These are phyloP conservation scores for Strix occidentalis DNA, from an alignment of 2,797 vertebrate genomes.

Conservation along the genomic window DNA sequence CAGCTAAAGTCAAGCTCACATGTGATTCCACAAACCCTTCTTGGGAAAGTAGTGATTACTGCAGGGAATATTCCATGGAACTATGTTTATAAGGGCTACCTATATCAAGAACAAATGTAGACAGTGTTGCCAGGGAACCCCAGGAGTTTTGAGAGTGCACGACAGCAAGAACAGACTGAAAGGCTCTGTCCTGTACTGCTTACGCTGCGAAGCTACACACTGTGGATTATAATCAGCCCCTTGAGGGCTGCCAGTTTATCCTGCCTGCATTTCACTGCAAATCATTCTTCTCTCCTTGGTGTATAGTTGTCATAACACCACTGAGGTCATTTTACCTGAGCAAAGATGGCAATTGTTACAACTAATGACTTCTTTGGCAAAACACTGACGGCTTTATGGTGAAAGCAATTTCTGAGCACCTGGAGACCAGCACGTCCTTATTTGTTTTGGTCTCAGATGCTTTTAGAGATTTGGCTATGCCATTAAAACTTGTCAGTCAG, in stretches of 20 bases:
- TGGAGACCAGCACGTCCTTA: neutral
- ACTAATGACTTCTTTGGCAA: neutral
- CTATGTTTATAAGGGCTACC: neutral
- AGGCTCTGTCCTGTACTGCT: conserved; percentile 27
- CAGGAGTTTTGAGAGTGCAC: neutral
- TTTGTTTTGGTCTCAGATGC: neutral
- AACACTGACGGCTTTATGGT: neutral
- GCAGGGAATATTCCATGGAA: conserved; percentile 3
- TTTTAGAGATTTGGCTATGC: neutral
- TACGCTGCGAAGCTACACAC: neutral
- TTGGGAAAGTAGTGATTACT: conserved; percentile 15
- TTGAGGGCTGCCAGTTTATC: conserved; percentile 10
- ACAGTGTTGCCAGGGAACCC: conserved; percentile 2
- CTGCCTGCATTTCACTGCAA: neutral
- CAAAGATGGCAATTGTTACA: neutral
- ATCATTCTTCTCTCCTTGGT: neutral
- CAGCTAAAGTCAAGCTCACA: neutral
- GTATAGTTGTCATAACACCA: neutral
- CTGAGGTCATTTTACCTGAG: neutral
- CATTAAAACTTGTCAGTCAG: neutral
- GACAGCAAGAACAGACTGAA: conserved; percentile 16
- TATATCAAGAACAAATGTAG: neutral
- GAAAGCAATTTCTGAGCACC: neutral
- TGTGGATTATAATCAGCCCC: conserved; percentile 16
- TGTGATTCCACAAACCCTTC: neutral